Base-by-base conservation (phyloP, 2,888 invertebrate species). In the Drosophila monieri region DNA sequence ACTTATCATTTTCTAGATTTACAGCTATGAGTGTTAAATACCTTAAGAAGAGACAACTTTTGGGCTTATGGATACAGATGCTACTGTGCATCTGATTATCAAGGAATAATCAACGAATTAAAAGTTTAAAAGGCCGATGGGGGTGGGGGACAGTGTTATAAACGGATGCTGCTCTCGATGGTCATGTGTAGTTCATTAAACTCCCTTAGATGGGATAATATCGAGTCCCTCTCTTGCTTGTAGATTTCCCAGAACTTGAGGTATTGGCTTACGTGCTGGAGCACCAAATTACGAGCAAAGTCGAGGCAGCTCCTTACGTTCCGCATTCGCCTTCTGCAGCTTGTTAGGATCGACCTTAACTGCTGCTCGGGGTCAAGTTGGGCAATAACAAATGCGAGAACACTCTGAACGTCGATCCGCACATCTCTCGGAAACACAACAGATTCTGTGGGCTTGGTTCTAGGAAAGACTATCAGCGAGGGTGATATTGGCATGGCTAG, bases 391-490 rank as follows among this genome's bases (percentile, higher is more conserved):
- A 97, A 95, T 77, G 94, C 94, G 57, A 95, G 91, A 60, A 96
- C 91, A 56, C 88, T 91, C n/a, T 85, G 76, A 0, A 85, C 78
- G 53, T 89, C 85, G 1, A 80, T 77, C 25, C 86, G 76, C 23
- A 94, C 90, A 60, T 92, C 90, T 73, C 90, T 90, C 8, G 97
- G 96, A 91, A 94, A 96, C 52, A 94, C 92, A 53, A 94, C 93
- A 80, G 95, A 95, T 80, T 96, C 96, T 0, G 69, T 55, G 35
- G 78, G 80, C 23, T 78, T 94, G 78, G 93, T 92, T 6, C 95
- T 93, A 0, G 96, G 96, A 90, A 97, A 96, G 68, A 97, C 95
- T 30, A 97, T 92, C 46, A 98, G 93, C 0, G 96, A 94, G 14
- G 98, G 98, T 91, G 95, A 95, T 54, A 92, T 92, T 71, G 95